A percentile compares a stretch with the other conserved stretches of the same genome.
Evolutionary conservation across 2,888 invertebrate species (phyloP).

Genomic region (Drosophila austrosaltans): DNA sequence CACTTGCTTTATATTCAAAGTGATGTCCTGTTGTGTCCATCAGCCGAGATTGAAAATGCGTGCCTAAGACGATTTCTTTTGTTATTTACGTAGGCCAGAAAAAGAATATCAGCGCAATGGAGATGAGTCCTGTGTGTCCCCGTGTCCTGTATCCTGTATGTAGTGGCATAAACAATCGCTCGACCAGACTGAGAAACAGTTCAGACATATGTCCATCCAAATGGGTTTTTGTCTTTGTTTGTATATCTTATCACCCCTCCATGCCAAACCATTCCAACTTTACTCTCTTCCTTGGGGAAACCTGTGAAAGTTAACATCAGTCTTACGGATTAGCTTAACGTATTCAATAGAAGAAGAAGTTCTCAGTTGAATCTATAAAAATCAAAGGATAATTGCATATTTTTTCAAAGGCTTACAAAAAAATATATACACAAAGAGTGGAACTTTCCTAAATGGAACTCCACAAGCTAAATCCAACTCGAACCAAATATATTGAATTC

Average conservation of each 20-base stretch:
- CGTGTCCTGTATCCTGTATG: too few relatives aligned
- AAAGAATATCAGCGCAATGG: neutral
- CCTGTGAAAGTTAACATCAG: neutral
- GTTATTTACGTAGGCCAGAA: conserved; percentile 64
- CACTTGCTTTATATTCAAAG: conserved; percentile 79
- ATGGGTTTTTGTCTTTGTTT: conserved; percentile 4
- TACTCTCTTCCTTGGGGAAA: neutral
- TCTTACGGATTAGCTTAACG: neutral
- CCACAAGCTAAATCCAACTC: too few relatives aligned
- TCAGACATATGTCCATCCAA: conserved; percentile 8
- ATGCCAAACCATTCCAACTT: conserved; percentile 1
- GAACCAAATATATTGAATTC: too few relatives aligned
- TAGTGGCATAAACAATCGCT: neutral
- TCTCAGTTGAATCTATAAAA: neutral
- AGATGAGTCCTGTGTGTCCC: too few relatives aligned
- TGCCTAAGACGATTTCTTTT: conserved; percentile 80
- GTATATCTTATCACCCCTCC: conserved; percentile 9
- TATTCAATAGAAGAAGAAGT: neutral
- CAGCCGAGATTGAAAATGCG: conserved; percentile 69
- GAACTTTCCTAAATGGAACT: too few relatives aligned
- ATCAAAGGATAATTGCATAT: neutral
- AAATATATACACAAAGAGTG: too few relatives aligned
- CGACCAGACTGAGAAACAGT: neutral
- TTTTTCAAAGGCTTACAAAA: neutral
- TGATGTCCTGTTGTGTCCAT: conserved; percentile 77